Evolutionary conservation across 2,113 vertebrate species (phyloP).

Genomic region (Montifringilla adamsi): DNA sequence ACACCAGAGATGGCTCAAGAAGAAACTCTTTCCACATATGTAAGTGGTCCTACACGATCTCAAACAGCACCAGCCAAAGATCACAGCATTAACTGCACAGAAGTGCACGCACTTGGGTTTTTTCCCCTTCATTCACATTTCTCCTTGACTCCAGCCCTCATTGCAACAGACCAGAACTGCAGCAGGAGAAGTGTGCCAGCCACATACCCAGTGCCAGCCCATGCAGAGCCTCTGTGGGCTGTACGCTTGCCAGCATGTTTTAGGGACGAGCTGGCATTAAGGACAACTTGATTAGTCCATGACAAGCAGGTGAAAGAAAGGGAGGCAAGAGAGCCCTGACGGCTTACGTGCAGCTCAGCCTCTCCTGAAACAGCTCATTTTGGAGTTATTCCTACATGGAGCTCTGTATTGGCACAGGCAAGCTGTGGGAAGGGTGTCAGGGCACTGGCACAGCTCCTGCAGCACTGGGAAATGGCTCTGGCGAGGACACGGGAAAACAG

Average conservation of each 20-base stretch:
- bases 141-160: not conserved
- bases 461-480: not conserved
- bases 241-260: not conserved
- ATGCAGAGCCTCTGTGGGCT: not conserved
- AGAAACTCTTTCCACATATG: not conserved
- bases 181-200: not conserved
- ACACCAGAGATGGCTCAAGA: not conserved
- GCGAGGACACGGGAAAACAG: not conserved
- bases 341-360: not conserved
- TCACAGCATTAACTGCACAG: not conserved
- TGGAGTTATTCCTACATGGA: fast-evolving
- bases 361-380: not conserved
- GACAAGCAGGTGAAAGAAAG: not conserved
- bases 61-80: not conserved
- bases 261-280: not conserved
- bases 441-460: not conserved
- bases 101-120: not conserved
- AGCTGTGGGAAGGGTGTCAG: not conserved
- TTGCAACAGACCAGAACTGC: not conserved
- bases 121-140: not conserved
- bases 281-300: not conserved
- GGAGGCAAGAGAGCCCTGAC: not conserved
- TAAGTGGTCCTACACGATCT: not conserved
- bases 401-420: not conserved
- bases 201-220: not conserved